Conservation (phyloP, 2,797 vertebrate species). For the Bradypodion pumilum region DNA sequence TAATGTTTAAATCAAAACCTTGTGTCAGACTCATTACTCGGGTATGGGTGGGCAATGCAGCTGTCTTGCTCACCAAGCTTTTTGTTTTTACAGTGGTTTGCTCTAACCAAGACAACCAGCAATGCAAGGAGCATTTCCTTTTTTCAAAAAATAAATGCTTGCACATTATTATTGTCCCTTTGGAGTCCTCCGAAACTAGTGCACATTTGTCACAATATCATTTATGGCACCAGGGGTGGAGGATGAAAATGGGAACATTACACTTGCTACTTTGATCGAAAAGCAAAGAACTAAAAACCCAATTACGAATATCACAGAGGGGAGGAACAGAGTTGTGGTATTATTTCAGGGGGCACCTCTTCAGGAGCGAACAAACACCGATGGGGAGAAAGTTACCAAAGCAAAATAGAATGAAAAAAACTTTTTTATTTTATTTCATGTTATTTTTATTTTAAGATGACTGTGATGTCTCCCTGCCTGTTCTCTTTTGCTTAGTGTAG, state of each 20-base stretch:
- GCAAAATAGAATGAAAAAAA: background rate
- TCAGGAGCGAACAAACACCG: background rate
- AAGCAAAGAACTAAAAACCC: background rate
- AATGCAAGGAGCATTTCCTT: slow-evolving; percentile 9
- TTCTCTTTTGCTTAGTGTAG: background rate
- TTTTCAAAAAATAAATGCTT: background rate
- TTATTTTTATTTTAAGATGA: no score
- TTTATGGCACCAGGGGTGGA: background rate
- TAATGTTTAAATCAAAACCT: no score
- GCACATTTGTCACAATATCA: background rate
- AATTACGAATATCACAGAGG: background rate
- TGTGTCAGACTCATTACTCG: no score
- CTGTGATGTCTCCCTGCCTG: background rate
- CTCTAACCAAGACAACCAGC: slow-evolving; percentile 6
- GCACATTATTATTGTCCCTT: slow-evolving; percentile 27
- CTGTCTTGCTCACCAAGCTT: background rate
- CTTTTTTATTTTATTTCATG: no score
- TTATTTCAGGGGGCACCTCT: background rate
- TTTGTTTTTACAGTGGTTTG: background rate
- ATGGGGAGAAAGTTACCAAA: background rate
- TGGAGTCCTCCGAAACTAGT: background rate
- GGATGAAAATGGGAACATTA: background rate
- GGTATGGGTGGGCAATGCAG: slow-evolving; percentile 1
- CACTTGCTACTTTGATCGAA: background rate
- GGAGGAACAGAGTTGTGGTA: background rate